Percentiles rank a stretch among this genome's conserved stretches.
Conservation (phyloP, 2,797 vertebrate species). For the Erithacus rubecula region DNA sequence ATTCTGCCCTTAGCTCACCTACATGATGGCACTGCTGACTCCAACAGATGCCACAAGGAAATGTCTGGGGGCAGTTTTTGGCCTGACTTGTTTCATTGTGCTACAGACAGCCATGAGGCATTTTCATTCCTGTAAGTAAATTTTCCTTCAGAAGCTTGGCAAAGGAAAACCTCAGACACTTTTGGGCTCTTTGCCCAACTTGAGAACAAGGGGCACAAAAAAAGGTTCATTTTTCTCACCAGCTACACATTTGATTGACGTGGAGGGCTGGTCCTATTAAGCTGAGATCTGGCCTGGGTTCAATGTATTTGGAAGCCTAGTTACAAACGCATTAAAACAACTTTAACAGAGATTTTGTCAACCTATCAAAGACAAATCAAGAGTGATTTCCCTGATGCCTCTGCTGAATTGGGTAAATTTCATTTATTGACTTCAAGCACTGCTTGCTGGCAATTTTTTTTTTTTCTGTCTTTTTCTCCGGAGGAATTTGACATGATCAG, state of each 20-base stretch:
- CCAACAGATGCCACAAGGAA: neutral
- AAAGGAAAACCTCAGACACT: conserved; percentile 42
- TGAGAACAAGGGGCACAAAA: conserved; percentile 61
- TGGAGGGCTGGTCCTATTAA: conserved; percentile 30
- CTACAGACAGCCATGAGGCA: neutral
- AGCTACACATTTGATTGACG: conserved; percentile 46
- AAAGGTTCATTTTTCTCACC: conserved; percentile 59
- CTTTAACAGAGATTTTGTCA: conserved; percentile 68
- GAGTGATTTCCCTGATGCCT: conserved; percentile 55
- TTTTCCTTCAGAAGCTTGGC: conserved; percentile 31
- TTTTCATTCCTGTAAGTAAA: conserved; percentile 15
- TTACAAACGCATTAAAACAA: conserved; percentile 66
- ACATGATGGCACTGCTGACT: neutral
- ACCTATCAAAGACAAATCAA: conserved; percentile 66
- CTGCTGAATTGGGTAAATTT: conserved; percentile 60
- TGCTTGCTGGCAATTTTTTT: conserved; percentile 54
- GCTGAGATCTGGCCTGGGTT: conserved; percentile 57
- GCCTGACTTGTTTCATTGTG: neutral
- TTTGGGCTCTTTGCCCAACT: conserved; percentile 55
- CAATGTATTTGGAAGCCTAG: conserved; percentile 60
- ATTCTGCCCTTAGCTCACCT: neutral
- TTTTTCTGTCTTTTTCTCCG: conserved; percentile 28
- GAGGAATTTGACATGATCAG: conserved; percentile 60
- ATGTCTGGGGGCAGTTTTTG: neutral
- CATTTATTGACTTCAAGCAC: conserved; percentile 64